These are phyloP conservation scores for Porites cylindrica DNA, from an alignment of 92 coral and sea anemone species.

Conservation along the genomic window DNA sequence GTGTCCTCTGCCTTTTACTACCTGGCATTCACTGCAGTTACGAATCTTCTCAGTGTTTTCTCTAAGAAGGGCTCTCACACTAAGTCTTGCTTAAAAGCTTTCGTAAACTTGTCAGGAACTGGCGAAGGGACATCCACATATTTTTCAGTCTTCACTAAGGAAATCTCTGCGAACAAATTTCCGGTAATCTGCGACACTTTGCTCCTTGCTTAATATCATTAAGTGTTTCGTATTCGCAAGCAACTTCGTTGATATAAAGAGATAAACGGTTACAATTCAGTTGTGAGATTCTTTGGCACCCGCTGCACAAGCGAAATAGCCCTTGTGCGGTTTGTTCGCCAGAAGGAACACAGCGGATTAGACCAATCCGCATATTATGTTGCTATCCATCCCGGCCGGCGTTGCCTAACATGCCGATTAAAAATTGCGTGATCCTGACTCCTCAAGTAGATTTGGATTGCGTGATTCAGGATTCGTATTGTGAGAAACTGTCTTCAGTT, in stretches of 20 bases:
- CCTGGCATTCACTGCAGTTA: slow-evolving; percentile 35
- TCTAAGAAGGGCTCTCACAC: slow-evolving; percentile 24
- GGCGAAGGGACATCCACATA: slow-evolving; percentile 14
- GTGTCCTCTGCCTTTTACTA: neutral
- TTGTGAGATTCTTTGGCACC: slow-evolving; percentile 51
- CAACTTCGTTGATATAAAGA: slow-evolving; percentile 67
- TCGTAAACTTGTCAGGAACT: neutral
- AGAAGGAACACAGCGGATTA: slow-evolving; percentile 2
- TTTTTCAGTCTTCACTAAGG: slow-evolving; percentile 21
- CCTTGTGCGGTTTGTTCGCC: slow-evolving; percentile 23
- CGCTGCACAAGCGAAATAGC: slow-evolving; percentile 56
- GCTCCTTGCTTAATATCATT: neutral
- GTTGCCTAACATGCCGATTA: neutral
- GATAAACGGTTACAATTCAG: slow-evolving; percentile 47
- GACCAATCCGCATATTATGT: slow-evolving; percentile 15
- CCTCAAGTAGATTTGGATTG: neutral
- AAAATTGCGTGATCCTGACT: neutral
- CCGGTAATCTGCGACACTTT: slow-evolving; percentile 5
- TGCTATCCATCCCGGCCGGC: neutral
- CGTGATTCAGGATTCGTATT: neutral
- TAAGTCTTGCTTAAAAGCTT: slow-evolving; percentile 20
- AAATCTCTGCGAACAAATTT: slow-evolving; percentile 35
- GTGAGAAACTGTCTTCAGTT: neutral
- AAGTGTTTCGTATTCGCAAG: slow-evolving; percentile 30
- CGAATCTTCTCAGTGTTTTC: slow-evolving; percentile 4